phyloP scores from a whole-genome alignment of 2,888 invertebrate genomes.

The Conchocele bisecta region DNA sequence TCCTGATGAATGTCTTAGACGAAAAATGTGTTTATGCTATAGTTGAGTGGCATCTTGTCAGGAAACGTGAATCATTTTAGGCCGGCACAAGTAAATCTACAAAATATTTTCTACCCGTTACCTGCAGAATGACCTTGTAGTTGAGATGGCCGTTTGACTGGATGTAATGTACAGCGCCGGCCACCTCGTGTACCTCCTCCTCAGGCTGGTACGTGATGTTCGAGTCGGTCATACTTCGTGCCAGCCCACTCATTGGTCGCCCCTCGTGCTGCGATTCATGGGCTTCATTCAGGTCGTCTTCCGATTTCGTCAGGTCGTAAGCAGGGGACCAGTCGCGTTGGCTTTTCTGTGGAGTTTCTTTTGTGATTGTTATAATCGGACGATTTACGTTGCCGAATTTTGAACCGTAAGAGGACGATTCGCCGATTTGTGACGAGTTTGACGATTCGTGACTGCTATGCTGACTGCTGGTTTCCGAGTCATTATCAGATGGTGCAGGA shows the following conservation, averaged over 20 bases:
- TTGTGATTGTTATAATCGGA: conserved; percentile 97
- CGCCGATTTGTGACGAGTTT: conserved; percentile 66
- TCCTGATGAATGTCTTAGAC: no score
- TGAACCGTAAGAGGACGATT: conserved; percentile 38
- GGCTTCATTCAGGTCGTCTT: conserved; percentile 87
- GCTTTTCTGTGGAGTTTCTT: conserved; percentile 51
- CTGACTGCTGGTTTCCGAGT: conserved; percentile 70
- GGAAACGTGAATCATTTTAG: no score
- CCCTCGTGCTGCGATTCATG: conserved; percentile 85
- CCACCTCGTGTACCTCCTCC: conserved; percentile 87
- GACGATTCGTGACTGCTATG: conserved; percentile 74
- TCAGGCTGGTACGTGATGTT: conserved; percentile 77
- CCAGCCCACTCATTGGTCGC: no score
- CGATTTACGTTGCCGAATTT: conserved; percentile 46
- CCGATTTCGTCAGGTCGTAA: conserved; percentile 84
- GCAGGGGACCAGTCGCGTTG: conserved; percentile 44
- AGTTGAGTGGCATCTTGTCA: no score
- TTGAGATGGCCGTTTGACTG: conserved; percentile 97
- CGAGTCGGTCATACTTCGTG: conserved; percentile 80
- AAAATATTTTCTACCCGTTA: no score
- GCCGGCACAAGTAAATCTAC: no score
- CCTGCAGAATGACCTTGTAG: conserved; percentile 89
- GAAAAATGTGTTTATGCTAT: no score
- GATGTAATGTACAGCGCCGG: conserved; percentile 91
- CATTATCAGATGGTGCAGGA: conserved; percentile 66